Conservation (phyloP, 2,888 invertebrate genomes). For the Mellilla xanthometata region DNA sequence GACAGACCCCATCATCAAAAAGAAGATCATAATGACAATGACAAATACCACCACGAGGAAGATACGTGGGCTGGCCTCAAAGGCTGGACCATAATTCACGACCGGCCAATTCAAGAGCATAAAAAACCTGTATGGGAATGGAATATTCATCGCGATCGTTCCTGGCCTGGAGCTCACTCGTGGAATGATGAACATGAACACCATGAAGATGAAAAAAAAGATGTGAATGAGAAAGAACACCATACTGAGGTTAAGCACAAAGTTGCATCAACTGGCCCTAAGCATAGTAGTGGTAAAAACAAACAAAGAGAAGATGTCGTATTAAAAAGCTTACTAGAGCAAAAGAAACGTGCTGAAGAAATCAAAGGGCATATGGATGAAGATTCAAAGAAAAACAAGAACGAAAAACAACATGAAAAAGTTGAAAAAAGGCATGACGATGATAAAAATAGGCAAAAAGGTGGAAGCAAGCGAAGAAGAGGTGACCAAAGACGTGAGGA, state of each 20-base stretch:
- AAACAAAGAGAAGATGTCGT: neutral
- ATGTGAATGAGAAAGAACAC: neutral
- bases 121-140: slow-evolving; percentile 13
- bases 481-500: neutral
- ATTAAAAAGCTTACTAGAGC: neutral
- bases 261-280: neutral
- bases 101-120: neutral
- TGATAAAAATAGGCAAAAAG: neutral
- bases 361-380: neutral
- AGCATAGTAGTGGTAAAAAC: neutral
- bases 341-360: slow-evolving; percentile 1
- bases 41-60: neutral
- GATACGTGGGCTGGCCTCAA: slow-evolving; percentile 3
- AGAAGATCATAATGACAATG: no score
- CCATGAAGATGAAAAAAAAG: slow-evolving; percentile 1
- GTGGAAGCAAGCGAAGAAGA: neutral
- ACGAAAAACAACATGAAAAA: neutral
- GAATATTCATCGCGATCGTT: neutral
- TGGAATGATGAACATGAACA: slow-evolving; percentile 6
- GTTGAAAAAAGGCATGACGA: neutral
- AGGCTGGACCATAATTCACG: slow-evolving; percentile 9
- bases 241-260: neutral
- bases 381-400: neutral
- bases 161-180: slow-evolving; percentile 9
- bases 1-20: no score